Conservation (phyloP, 2,888 invertebrate genomes). For the Brachylomia viminalis region DNA sequence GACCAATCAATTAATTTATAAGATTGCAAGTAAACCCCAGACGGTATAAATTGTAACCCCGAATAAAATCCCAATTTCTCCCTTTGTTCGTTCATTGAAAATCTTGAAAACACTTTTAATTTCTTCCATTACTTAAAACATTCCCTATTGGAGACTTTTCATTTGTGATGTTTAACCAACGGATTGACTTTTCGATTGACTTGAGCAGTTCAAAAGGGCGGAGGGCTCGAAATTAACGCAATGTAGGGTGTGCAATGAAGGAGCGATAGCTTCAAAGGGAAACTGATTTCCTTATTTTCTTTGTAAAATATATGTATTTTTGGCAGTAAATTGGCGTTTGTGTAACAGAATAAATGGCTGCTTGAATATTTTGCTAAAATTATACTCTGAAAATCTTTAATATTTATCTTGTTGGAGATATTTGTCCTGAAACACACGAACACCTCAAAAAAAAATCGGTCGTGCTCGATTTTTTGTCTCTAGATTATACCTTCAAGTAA, state of each 20-base stretch:
- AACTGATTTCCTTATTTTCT: constrained; percentile 86
- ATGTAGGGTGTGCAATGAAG: constrained; percentile 86
- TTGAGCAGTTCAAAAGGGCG: constrained; percentile 88
- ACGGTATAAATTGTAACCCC: constrained; percentile 65
- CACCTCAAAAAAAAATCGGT: not conserved
- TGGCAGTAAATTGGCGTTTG: constrained; percentile 52
- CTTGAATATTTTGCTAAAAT: not conserved
- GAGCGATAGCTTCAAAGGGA: constrained; percentile 85
- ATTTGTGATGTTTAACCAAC: constrained; percentile 89
- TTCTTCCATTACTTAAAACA: constrained; percentile 89
- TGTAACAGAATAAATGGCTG: constrained; percentile 34
- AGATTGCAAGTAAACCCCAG: constrained; percentile 69
- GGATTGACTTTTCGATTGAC: constrained; percentile 89
- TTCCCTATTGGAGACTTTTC: constrained; percentile 87
- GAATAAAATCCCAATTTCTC: constrained; percentile 73
- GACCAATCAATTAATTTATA: constrained; percentile 71
- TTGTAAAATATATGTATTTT: constrained; percentile 77
- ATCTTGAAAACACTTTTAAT: constrained; percentile 88
- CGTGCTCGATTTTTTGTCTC: not conserved
- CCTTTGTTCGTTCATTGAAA: constrained; percentile 78
- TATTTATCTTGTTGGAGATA: not conserved
- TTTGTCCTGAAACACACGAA: not conserved
- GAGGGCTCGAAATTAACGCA: constrained; percentile 86
- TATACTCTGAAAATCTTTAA: too few species aligned
- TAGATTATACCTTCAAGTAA: not conserved